Evolutionary conservation across 1,140 invertebrate genomes (phyloP), one percentile per base, ranked within the genome.

Genomic region (Himalopsyche phryganea): DNA sequence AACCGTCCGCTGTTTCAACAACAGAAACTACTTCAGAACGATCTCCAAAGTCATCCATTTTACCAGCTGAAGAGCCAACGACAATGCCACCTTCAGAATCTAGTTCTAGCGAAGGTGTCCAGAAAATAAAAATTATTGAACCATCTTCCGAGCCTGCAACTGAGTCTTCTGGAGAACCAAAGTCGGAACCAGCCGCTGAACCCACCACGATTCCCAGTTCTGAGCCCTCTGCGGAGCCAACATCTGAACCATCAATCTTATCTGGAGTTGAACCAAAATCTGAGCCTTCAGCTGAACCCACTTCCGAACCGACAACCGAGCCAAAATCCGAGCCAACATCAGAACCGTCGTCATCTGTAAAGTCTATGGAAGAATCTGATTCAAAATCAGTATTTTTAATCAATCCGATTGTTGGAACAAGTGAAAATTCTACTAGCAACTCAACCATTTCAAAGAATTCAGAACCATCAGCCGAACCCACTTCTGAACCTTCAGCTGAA

Each of bases 161-260:
- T 60, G 69, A 51, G 50, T 15, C 50, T 35, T 7, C 51, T 59
- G 65, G 55, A 47, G 69, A 73, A 63, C 67, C 62, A 4, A 41
- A 61, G 36, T 50, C 62, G 14, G 68, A 73, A 57, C 67, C 67
- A 51, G 70, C 63, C 47, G 50, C 67, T 13, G 68, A 71, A 56
- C 67, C 67, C 0, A 41, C 52, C 38, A 38, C 65, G 36, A 56
- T 69, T 61, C 61, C 69, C 2, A 55, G 36, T 9, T 14, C 56
- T 50, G 58, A 60, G 54, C 54, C 69, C 0, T 42, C 51, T 19
- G 15, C 64, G 18, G 52, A 69, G 58, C 54, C 68, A 20, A 38
- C 45, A 15, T 2, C 49, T 33, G 52, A 57, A 53, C 40, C 53
- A 15, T 50, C 65, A 36, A 42, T 65, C 13, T 55, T 28, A 20